These are phyloP conservation scores for Protobothrops flavoviridis DNA, from an alignment of 2,113 vertebrate species.

Conservation along the genomic window DNA sequence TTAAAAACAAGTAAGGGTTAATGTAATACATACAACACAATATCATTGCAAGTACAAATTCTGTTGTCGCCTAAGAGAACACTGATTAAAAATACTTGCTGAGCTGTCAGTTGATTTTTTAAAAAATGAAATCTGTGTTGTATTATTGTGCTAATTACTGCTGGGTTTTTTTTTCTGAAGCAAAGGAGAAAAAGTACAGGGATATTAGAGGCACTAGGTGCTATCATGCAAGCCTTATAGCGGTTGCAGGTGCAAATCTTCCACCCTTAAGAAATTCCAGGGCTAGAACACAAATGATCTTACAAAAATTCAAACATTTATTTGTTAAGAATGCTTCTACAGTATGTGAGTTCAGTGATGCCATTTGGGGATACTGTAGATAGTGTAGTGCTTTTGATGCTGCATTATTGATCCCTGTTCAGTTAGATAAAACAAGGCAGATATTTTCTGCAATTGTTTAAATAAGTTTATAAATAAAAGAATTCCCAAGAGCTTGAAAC, in stretches of 20 bases:
- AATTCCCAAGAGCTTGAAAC: not conserved
- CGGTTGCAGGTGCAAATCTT: not conserved
- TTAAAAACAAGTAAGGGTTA: slow-evolving; percentile 79
- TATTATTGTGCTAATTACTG: slow-evolving; percentile 9
- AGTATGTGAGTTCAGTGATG: not conserved
- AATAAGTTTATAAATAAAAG: not conserved
- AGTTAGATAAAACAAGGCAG: slow-evolving; percentile 1
- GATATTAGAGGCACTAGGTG: not conserved
- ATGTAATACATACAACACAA: slow-evolving; percentile 6
- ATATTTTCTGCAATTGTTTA: not conserved
- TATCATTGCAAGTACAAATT: not conserved
- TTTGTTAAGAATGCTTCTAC: not conserved
- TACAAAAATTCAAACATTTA: not conserved
- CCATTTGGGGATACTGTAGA: slow-evolving; percentile 10
- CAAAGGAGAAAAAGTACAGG: not conserved
- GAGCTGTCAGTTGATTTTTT: not conserved
- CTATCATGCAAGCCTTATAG: not conserved
- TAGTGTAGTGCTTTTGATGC: not conserved
- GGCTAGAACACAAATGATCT: not conserved
- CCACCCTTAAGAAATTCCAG: not conserved
- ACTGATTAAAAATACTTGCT: slow-evolving; percentile 3
- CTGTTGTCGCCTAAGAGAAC: not conserved
- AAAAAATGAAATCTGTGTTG: not conserved
- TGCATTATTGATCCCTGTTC: not conserved
- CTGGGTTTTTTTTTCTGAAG: not conserved